Base-by-base conservation (phyloP, 2,113 vertebrate genomes). In the Grus americana region DNA sequence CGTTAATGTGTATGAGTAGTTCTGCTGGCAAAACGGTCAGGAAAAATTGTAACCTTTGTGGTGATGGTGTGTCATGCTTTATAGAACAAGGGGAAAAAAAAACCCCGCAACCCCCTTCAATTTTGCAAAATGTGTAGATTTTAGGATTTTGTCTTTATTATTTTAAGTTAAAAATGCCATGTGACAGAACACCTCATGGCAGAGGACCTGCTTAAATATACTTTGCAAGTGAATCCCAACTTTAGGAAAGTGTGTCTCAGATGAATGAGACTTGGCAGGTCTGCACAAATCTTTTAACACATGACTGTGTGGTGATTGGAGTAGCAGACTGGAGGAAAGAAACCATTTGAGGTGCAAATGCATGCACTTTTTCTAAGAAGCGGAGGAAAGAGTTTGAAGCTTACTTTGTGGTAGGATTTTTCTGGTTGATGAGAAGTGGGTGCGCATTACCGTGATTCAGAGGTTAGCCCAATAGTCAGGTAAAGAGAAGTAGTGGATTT, bases 231-330 rank as follows among this genome's bases (percentile, higher is more conserved):
- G 23, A 40, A 85, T 94, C 95, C 81, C 36, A 97, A 96, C 94
- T 97, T 94, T 0, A 30, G 88, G 86, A 21, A 86, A 95, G 92
- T 34, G 93, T 47, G 73, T 81, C 73, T 94, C 14, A 21, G 92
- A 62, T 91, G 95, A 95, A 81, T 88, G 94, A 72, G 94, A 66
- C 78, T 95, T 96, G 96, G 96, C 95, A 96, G 92, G 63, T 83
- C 65, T 67, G 78, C 59, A 19, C 89, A 40, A 24, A 87, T 91
- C 91, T 93, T 95, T 93, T 93, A 95, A 78, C 93, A 95, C 93
- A 73, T 94, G 94, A 34, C 95, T 86, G 34, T 79, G 80, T 27
- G 62, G 78, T 91, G 90, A 47, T 36, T 81, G 79, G 82, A 92
- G 96, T 88, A 92, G 79, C 72, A 96, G 90, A 76, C 95, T 93